Conservation (phyloP, 2,113 vertebrate genomes). For the Charadrius vociferus region DNA sequence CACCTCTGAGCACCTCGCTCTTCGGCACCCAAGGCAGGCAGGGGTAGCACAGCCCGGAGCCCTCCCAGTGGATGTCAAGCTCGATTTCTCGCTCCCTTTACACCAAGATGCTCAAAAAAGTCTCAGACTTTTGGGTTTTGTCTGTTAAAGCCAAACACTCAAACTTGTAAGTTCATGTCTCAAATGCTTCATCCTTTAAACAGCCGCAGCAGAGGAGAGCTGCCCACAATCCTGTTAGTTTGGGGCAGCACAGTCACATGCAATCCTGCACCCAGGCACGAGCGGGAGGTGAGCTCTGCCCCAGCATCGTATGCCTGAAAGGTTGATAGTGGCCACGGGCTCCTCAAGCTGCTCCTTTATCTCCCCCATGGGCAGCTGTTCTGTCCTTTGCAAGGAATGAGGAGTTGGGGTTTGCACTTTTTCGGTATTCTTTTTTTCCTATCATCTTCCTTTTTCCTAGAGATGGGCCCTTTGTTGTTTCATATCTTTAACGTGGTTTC, state of each 20-base stretch:
- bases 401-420: neutral
- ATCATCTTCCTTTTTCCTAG: neutral
- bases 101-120: neutral
- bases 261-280: rapidly evolving
- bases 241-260: rapidly evolving
- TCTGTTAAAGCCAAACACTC: neutral
- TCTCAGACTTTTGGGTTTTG: neutral
- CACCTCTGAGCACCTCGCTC: rapidly evolving
- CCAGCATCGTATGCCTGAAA: neutral
- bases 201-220: neutral
- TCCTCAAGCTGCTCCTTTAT: neutral
- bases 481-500: rapidly evolving
- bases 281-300: neutral
- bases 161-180: neutral
- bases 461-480: neutral
- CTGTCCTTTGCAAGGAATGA: neutral
- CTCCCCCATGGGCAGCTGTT: neutral
- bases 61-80: rapidly evolving
- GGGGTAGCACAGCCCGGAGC: neutral
- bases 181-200: neutral
- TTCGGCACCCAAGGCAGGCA: neutral
- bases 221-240: neutral
- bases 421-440: neutral
- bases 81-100: neutral
- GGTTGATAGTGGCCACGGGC: neutral